These are phyloP conservation scores for Lipotes vexillifer DNA, from an alignment of 2,113 vertebrate species.

Conservation along the genomic window DNA sequence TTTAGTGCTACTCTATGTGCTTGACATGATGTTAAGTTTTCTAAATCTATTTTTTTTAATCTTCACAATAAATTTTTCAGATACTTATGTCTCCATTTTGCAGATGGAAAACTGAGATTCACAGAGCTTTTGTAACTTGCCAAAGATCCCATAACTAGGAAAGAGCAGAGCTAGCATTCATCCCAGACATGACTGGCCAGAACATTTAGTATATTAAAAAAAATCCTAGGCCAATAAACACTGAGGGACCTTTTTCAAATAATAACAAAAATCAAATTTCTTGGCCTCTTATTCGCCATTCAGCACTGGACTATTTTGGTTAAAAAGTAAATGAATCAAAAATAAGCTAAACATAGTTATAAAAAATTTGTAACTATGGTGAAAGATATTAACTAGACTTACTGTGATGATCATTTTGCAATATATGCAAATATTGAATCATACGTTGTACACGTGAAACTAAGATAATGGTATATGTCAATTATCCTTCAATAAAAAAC, in stretches of 20 bases:
- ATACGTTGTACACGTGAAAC: not conserved
- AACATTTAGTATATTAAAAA: not conserved
- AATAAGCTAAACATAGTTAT: not conserved
- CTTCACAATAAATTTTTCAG: not conserved
- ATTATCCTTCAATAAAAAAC: not conserved
- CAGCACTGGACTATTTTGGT: not conserved
- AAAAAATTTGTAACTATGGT: not conserved
- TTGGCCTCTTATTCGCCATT: not conserved
- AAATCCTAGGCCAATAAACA: not conserved
- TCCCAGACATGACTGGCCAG: not conserved
- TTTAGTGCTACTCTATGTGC: not conserved
- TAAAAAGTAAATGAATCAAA: constrained; percentile 11
- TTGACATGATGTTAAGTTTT: not conserved
- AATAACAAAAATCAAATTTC: not conserved
- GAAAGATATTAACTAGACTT: not conserved
- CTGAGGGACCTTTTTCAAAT: not conserved
- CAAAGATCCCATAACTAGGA: not conserved
- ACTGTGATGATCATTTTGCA: not conserved
- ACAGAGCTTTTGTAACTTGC: not conserved
- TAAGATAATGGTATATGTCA: not conserved
- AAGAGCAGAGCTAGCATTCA: not conserved
- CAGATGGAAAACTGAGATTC: not conserved
- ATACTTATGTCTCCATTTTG: not conserved
- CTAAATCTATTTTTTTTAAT: not conserved
- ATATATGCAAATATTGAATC: not conserved